Evolutionary conservation across 2,797 vertebrate genomes (phyloP).

Genomic region (Momotus momota): DNA sequence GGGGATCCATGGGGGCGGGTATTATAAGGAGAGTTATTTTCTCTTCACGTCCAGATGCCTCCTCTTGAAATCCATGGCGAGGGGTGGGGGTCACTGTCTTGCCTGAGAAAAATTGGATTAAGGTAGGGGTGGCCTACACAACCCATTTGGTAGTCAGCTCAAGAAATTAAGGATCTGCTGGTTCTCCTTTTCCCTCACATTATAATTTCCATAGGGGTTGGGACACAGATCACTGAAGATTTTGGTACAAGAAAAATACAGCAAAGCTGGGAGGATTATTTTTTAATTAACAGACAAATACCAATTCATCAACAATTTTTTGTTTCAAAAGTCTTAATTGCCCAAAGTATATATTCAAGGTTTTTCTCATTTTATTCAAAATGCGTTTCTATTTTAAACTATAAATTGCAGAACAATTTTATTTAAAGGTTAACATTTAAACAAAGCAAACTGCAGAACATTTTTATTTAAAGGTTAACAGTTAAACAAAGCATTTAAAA

Average conservation of each 20-base stretch:
- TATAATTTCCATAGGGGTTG: background rate
- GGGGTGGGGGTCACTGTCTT: background rate
- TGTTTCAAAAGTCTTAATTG: background rate
- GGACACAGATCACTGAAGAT: background rate
- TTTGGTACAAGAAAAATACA: background rate
- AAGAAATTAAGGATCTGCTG: background rate
- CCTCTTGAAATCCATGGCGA: background rate
- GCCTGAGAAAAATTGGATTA: background rate
- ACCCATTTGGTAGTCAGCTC: background rate
- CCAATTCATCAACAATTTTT: background rate
- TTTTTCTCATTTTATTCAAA: background rate
- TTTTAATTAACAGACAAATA: background rate
- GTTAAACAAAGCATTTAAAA: background rate
- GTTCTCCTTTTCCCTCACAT: background rate
- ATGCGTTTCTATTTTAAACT: background rate
- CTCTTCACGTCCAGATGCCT: background rate
- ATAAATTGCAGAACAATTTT: background rate
- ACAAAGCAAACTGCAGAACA: background rate
- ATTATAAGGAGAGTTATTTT: background rate
- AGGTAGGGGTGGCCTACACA: background rate
- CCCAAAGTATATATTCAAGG: background rate
- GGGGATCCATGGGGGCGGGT: background rate
- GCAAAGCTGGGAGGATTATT: background rate
- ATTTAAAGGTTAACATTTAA: background rate
- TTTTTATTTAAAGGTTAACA: background rate